These are phyloP conservation scores for Meteorus cinctellus DNA, from an alignment of 2,888 invertebrate species.

Conservation along the genomic window DNA sequence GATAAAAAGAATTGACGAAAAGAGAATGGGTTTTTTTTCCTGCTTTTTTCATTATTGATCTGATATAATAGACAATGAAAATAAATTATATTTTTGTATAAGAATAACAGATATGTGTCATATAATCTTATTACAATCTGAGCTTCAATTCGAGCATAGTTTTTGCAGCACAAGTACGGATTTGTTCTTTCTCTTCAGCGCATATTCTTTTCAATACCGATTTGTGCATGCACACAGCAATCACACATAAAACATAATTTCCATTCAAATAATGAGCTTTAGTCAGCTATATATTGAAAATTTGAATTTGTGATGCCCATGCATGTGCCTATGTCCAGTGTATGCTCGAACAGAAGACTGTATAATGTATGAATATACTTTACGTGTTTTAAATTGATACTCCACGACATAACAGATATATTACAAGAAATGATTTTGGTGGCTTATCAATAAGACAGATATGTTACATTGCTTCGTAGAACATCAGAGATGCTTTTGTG, in stretches of 20 bases:
- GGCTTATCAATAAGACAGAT: background rate
- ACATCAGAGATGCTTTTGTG: background rate
- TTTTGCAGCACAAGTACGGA: background rate
- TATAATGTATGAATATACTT: background rate
- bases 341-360: background rate
- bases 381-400: background rate
- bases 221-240: background rate
- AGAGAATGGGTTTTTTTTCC: background rate
- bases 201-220: background rate
- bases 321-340: background rate
- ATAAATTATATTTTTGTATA: background rate
- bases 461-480: conserved; percentile 15
- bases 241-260: background rate
- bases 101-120: background rate
- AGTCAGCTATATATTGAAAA: background rate
- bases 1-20: background rate
- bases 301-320: background rate
- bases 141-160: background rate
- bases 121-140: background rate
- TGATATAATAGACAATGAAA: background rate
- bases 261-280: no score
- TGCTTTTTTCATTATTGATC: background rate
- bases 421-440: background rate
- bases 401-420: background rate
- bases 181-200: background rate